A percentile compares a stretch with the other conserved stretches of the same genome.
phyloP scores from a whole-genome alignment of 2,888 invertebrate species.

The Lagria hirta region DNA sequence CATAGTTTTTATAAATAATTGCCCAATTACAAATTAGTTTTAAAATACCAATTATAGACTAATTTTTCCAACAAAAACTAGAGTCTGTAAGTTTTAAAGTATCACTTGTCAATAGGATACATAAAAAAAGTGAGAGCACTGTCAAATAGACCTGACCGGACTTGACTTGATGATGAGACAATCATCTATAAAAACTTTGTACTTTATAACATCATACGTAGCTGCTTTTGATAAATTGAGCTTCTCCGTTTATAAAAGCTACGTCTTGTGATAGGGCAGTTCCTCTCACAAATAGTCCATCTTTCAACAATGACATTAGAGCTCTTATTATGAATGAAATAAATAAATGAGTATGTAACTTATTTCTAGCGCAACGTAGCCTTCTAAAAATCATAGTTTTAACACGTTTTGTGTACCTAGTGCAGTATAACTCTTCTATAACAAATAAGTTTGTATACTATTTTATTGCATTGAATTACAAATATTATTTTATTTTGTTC shows the following conservation, averaged over 20 bases:
- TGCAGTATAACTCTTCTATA: not conserved
- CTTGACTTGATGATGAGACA: not conserved
- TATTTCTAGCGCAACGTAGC: slow-evolving; percentile 66
- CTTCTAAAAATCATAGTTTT: slow-evolving; percentile 53
- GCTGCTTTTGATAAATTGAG: slow-evolving; percentile 48
- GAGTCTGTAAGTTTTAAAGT: no score
- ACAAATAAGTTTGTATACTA: not conserved
- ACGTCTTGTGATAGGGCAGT: slow-evolving; percentile 54
- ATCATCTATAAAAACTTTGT: not conserved
- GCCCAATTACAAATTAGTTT: no score
- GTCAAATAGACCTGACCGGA: no score
- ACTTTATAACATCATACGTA: slow-evolving; percentile 50
- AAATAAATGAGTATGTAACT: slow-evolving; percentile 67
- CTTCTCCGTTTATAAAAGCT: slow-evolving; percentile 47
- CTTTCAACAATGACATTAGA: slow-evolving; percentile 61
- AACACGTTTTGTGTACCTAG: no score
- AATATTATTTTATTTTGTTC: not conserved
- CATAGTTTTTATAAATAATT: no score
- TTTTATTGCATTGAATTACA: not conserved
- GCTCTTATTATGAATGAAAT: slow-evolving; percentile 65
- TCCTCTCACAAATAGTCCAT: slow-evolving; percentile 58
- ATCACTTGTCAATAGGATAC: no score
- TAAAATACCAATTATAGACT: no score
- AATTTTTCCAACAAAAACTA: no score
- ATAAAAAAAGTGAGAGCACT: no score